A percentile compares a stretch with the other conserved stretches of the same genome.
Conservation (phyloP, 2,888 invertebrate species). For the Papilio demoleus region DNA sequence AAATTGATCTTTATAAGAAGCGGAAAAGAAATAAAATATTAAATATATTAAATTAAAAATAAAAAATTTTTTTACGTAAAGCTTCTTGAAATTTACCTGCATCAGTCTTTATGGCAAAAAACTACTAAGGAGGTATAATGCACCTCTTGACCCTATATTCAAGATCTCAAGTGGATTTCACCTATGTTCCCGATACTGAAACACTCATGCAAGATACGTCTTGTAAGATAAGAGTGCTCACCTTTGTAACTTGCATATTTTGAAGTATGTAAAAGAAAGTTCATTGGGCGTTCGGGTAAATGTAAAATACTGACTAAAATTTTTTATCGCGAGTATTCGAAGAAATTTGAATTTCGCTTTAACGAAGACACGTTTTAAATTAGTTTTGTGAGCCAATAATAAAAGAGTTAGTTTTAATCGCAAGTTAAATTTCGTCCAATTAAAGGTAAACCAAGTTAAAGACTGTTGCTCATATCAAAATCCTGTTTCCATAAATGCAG, state of each 20-base stretch:
- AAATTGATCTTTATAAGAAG: not conserved
- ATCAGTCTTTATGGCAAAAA: not conserved
- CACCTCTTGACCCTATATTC: constrained; percentile 13
- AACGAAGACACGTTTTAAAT: too few relatives aligned
- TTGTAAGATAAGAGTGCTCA: constrained; percentile 6
- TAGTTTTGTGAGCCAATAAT: too few relatives aligned
- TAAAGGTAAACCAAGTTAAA: too few relatives aligned
- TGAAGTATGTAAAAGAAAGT: constrained; percentile 8
- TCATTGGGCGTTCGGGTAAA: not conserved
- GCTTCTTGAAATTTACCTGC: not conserved
- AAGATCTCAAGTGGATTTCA: not conserved
- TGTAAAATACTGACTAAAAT: not conserved
- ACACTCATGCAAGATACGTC: not conserved
- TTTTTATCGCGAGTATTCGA: not conserved
- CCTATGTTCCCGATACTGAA: constrained; percentile 9
- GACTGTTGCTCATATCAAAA: not conserved
- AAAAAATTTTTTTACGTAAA: too few relatives aligned
- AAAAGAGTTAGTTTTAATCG: not conserved
- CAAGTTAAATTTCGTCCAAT: not conserved
- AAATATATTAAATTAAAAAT: too few relatives aligned
- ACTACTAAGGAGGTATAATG: not conserved
- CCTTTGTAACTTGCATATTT: constrained; percentile 2
- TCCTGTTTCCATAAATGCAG: not conserved
- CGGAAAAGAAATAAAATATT: too few relatives aligned
- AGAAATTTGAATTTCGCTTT: not conserved